Evolutionary conservation across 2,797 vertebrate genomes (phyloP).

Genomic region (Xiphorhynchus erythropygius): DNA sequence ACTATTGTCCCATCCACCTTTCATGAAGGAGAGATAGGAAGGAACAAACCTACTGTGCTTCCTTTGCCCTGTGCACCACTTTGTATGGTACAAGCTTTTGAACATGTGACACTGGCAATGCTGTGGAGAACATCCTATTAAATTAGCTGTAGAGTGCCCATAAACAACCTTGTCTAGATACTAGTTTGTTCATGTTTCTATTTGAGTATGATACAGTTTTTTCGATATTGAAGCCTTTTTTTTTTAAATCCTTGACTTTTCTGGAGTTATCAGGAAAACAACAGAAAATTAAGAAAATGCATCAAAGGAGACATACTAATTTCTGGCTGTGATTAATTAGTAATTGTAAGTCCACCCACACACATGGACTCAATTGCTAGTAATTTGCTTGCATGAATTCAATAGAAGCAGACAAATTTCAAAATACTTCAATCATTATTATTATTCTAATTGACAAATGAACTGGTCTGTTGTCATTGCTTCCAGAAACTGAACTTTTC

Average conservation of each 20-base stretch:
- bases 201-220: background rate
- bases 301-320: background rate
- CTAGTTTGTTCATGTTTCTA: background rate
- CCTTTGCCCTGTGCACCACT: background rate
- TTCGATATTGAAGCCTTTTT: background rate
- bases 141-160: background rate
- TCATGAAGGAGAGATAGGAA: background rate
- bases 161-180: background rate
- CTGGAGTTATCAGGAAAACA: background rate
- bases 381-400: conserved; percentile 2
- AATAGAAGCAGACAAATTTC: conserved; percentile 9
- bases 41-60: background rate
- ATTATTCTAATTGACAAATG: background rate
- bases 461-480: background rate
- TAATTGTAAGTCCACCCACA: background rate
- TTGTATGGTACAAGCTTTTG: background rate
- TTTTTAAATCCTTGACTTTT: background rate
- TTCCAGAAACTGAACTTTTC: background rate
- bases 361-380: background rate
- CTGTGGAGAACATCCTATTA: background rate
- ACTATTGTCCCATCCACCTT: background rate
- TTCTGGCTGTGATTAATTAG: conserved; percentile 1
- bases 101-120: background rate
- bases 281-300: background rate
- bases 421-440: background rate